Evolutionary conservation across 2,113 vertebrate genomes (phyloP).

Genomic region (Kryptolebias marmoratus): DNA sequence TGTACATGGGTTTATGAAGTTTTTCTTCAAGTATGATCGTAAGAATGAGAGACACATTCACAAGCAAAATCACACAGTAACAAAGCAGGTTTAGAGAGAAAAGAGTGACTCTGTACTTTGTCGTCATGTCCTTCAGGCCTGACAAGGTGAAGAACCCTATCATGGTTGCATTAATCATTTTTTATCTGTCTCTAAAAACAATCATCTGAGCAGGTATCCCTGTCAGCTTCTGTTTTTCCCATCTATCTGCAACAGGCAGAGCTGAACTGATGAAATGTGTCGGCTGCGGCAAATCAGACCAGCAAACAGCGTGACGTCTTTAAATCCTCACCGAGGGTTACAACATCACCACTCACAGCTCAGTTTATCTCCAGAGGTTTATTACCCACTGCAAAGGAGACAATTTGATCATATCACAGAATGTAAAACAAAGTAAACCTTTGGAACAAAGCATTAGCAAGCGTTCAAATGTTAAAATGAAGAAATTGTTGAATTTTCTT

Average conservation of each 20-base stretch:
- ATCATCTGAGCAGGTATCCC: background rate
- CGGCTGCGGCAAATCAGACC: background rate
- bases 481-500: too few relatives aligned
- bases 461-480: too few relatives aligned
- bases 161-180: constrained; percentile 21
- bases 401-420: background rate
- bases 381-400: background rate
- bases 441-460: too few relatives aligned
- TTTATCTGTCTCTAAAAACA: background rate
- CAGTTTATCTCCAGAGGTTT: constrained; percentile 1
- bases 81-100: constrained; percentile 31
- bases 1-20: constrained; percentile 46
- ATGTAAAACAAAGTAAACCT: background rate
- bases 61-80: constrained; percentile 16
- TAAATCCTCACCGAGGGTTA: background rate
- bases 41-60: constrained; percentile 46
- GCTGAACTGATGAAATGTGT: background rate
- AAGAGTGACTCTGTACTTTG: constrained; percentile 23
- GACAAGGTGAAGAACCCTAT: constrained; percentile 26
- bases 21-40: constrained; percentile 38
- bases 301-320: background rate
- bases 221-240: background rate
- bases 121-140: constrained; percentile 8
- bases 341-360: background rate
- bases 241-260: background rate